phyloP scores from a whole-genome alignment of 1,140 invertebrate genomes.

The Lanistes nyassanus region DNA sequence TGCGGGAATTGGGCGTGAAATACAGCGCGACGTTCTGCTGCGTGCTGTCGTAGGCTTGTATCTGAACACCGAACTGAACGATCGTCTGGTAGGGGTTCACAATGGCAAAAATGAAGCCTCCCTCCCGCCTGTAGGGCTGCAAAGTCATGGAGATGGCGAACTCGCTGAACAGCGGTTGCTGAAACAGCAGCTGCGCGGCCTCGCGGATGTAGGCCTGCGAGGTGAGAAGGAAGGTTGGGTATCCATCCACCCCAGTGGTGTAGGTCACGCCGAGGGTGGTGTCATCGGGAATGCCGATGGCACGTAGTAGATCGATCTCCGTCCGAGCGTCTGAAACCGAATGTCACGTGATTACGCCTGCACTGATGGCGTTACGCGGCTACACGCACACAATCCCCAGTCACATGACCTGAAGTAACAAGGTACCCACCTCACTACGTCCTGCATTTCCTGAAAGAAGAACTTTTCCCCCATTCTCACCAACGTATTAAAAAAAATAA shows the following conservation, averaged over 20 bases:
- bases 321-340: slow-evolving; percentile 25
- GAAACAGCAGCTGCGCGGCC: slow-evolving; percentile 33
- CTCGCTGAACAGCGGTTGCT: slow-evolving; percentile 34
- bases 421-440: no score
- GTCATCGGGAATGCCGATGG: slow-evolving; percentile 37
- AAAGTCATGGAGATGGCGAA: slow-evolving; percentile 43
- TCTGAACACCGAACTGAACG: slow-evolving; percentile 42
- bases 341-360: slow-evolving; percentile 5
- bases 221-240: slow-evolving; percentile 40
- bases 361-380: not conserved
- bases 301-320: slow-evolving; percentile 38
- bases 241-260: slow-evolving; percentile 36
- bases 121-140: slow-evolving; percentile 19
- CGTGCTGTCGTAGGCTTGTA: slow-evolving; percentile 16
- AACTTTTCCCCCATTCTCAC: no score
- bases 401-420: no score
- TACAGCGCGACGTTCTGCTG: slow-evolving; percentile 39
- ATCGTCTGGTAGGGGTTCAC: slow-evolving; percentile 45
- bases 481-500: no score
- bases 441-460: no score
- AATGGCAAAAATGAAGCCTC: slow-evolving; percentile 48
- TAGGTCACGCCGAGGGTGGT: slow-evolving; percentile 29
- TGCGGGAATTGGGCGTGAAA: slow-evolving; percentile 39
- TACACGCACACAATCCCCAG: no score
- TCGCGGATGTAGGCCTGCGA: slow-evolving; percentile 33